Conservation (phyloP, 2,113 vertebrate genomes). For the Atherinomorus stipes region DNA sequence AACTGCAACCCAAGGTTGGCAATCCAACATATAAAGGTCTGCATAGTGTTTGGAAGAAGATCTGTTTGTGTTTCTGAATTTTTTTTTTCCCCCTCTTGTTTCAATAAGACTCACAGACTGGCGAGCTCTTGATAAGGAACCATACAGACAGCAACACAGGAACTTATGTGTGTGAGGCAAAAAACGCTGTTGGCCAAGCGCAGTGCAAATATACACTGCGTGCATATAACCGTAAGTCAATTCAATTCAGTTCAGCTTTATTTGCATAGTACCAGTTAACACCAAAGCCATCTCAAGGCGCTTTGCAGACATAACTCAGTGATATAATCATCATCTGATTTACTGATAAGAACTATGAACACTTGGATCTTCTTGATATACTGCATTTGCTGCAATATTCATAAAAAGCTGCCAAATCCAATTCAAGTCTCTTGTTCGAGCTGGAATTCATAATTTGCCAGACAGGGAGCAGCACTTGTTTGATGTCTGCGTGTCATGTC, state of each 20-base stretch:
- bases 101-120: constrained; percentile 75
- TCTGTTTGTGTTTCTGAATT: background rate
- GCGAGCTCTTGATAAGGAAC: constrained; percentile 86
- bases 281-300: too few species aligned
- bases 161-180: constrained; percentile 85
- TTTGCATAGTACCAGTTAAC: too few species aligned
- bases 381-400: constrained; percentile 2
- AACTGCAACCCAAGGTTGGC: constrained; percentile 64
- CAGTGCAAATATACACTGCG: constrained; percentile 82
- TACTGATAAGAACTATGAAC: constrained; percentile 4
- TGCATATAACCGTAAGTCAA: constrained; percentile 82
- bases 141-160: constrained; percentile 82
- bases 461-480: background rate
- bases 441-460: background rate
- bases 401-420: background rate
- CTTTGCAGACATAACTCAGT: too few species aligned
- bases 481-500: constrained; percentile 17
- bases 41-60: too few species aligned
- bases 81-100: constrained; percentile 14
- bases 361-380: background rate
- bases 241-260: too few species aligned
- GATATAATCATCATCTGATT: constrained; percentile 6
- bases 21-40: too few species aligned
- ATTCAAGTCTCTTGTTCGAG: background rate
- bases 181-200: constrained; percentile 85